Evolutionary conservation across 2,113 vertebrate species (phyloP).

Genomic region (Guaruba guarouba): DNA sequence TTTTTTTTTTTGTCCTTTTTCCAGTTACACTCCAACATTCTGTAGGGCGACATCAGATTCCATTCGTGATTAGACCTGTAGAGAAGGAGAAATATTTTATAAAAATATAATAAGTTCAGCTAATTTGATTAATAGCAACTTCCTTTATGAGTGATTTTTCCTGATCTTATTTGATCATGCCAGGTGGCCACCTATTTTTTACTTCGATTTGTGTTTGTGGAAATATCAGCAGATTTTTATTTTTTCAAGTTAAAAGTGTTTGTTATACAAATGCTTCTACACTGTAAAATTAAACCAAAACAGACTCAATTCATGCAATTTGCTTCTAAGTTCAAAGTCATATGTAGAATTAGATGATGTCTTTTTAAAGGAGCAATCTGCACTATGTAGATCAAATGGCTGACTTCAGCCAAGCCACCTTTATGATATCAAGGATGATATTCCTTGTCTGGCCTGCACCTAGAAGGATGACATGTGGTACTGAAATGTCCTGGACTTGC

Average conservation of each 20-base stretch:
- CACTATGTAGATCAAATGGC: background rate
- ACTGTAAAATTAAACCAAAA: background rate
- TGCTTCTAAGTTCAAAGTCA: background rate
- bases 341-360: background rate
- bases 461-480: background rate
- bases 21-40: slow-evolving; percentile 26
- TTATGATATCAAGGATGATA: background rate
- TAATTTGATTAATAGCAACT: slow-evolving; percentile 48
- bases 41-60: background rate
- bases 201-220: slow-evolving; percentile 44
- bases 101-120: slow-evolving; percentile 20
- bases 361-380: background rate
- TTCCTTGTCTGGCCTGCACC: background rate
- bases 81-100: slow-evolving; percentile 37
- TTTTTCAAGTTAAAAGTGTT: background rate
- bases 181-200: slow-evolving; percentile 36
- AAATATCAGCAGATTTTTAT: slow-evolving; percentile 46
- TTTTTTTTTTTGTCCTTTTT: background rate
- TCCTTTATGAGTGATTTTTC: slow-evolving; percentile 22
- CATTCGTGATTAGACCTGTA: slow-evolving; percentile 32
- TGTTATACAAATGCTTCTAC: background rate
- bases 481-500: background rate
- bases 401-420: background rate
- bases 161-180: slow-evolving; percentile 17
- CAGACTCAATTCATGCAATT: background rate